Base-by-base conservation (phyloP, 2,888 invertebrate genomes). In the Drosophila dives region DNA sequence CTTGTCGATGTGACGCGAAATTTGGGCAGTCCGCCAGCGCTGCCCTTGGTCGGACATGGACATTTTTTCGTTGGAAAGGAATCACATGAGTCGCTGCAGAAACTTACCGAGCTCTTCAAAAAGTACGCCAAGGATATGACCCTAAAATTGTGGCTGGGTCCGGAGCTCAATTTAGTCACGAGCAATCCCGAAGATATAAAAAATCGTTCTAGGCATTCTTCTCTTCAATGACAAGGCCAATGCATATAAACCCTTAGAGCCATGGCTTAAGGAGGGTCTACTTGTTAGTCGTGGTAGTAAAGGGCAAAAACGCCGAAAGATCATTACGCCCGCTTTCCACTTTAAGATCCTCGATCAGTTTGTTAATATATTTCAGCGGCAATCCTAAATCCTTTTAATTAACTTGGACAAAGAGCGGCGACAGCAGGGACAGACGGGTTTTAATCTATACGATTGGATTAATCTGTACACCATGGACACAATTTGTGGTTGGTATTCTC, bases 271-370 rank as follows among this genome's bases (percentile, higher is more conserved):
- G 15, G 93, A 94, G 63, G 95, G 95, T 1, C 93, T 95, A 0
- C 93, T 95, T 0, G 94, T 94, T 2, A 94, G 94, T 32, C 80
- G 90, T 3, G 92, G 92, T 10, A 81, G 77, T 38, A 92, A 92
- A 53, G 92, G 93, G 93, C 89, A 94, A 80, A 92, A 93, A 2
- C 94, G 95, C 15, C 94, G 97, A 34, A 96, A 96, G 92, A 94
- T 96, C 72, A 92, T 97, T 61, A 97, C 97, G 0, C 96, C 97
- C 2, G 95, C 97, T 0, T 97, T 97, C 91, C 97, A 97, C 92
- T 97, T 97, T 91, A 95, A 95, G 87, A 96, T 97, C 63, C 92
- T 97, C 40, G 95, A 96, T 86, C 94, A 95, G 80, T 97, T 96
- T 90, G 92, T 96, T n/a, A 95, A 95, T 0, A 94, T 95, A 0